A percentile compares a stretch with the other conserved stretches of the same genome.
Conservation (phyloP, 2,113 vertebrate species). For the Dromiciops gliroides region DNA sequence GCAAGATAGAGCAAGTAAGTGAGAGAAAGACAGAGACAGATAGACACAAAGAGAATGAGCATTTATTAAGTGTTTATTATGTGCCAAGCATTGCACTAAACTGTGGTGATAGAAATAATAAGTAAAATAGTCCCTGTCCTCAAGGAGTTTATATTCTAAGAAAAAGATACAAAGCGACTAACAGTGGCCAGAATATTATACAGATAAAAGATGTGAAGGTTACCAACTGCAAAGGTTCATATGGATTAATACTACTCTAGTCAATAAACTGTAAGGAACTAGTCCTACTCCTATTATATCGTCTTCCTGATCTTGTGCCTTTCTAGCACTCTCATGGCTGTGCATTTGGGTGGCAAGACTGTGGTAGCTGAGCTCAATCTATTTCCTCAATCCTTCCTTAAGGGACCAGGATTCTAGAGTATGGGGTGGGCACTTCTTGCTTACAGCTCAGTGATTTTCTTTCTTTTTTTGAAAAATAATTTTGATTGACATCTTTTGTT, state of each 20-base stretch:
- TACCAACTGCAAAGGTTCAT: neutral
- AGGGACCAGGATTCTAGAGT: neutral
- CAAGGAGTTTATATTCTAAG: neutral
- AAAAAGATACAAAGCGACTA: neutral
- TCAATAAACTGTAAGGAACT: neutral
- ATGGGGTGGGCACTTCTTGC: neutral
- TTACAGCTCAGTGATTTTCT: neutral
- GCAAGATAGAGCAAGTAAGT: no score
- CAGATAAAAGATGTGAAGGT: neutral
- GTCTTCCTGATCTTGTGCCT: neutral
- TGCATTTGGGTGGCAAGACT: neutral
- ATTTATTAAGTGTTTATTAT: neutral
- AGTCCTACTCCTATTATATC: neutral
- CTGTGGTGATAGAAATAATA: neutral
- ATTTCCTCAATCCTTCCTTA: neutral
- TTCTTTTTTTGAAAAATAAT: neutral
- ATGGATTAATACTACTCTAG: neutral
- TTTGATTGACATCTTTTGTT: neutral
- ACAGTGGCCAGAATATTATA: neutral
- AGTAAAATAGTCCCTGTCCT: neutral
- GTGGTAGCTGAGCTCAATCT: neutral
- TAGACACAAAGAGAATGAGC: neutral
- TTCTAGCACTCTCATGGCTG: neutral
- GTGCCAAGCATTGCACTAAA: neutral
- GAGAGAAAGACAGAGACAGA: no score